These are phyloP conservation scores for Thereva nobilitata DNA, from an alignment of 2,888 invertebrate species.

Conservation along the genomic window DNA sequence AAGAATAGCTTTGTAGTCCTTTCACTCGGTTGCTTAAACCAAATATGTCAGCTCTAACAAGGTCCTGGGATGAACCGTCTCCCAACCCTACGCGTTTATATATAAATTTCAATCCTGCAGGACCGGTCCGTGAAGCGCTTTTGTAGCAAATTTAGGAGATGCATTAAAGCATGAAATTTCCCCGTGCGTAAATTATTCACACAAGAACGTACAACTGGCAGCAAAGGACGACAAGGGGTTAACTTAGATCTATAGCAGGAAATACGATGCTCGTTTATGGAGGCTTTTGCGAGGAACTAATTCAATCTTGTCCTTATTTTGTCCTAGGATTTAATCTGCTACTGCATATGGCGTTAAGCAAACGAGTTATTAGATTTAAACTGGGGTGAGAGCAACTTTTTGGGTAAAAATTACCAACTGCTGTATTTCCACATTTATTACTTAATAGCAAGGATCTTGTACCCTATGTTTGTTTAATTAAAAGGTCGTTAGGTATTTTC, in stretches of 20 bases:
- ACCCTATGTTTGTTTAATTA: conserved; percentile 9
- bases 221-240: conserved; percentile 32
- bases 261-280: conserved; percentile 10
- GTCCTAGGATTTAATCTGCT: conserved; percentile 13
- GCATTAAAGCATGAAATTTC: conserved; percentile 38
- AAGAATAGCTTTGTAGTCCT: conserved; percentile 26
- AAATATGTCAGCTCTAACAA: conserved; percentile 37
- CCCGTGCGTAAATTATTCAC: conserved; percentile 40
- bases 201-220: conserved; percentile 37
- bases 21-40: conserved; percentile 37
- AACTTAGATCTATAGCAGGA: conserved; percentile 17
- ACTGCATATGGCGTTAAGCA: conserved; percentile 39
- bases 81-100: not conserved
- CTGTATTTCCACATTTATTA: conserved; percentile 8
- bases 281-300: not conserved
- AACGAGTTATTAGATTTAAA: conserved; percentile 37
- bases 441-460: conserved; percentile 12
- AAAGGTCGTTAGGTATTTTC: conserved; percentile 17
- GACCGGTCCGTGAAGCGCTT: conserved; percentile 1
- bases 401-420: not conserved
- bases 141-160: conserved; percentile 34
- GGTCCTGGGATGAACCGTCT: conserved; percentile 24
- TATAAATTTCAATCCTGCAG: not conserved
- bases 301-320: conserved; percentile 17
- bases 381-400: not conserved